Conservation (phyloP, 2,888 invertebrate genomes). For the Diabrotica balteata region DNA sequence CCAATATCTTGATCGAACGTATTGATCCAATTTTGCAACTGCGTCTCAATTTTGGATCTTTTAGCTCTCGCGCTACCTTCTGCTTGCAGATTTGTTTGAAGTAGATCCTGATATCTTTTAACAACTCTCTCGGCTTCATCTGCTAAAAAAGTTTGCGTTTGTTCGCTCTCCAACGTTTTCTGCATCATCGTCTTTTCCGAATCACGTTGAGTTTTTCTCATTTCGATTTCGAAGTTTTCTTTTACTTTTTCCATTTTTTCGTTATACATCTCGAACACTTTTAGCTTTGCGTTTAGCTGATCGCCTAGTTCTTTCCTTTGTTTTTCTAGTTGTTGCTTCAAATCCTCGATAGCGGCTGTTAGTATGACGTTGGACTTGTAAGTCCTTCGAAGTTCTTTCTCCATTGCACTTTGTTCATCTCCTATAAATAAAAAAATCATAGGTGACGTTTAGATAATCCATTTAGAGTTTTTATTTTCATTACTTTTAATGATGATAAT, state of each 20-base stretch:
- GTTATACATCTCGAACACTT: constrained; percentile 41
- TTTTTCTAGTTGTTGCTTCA: constrained; percentile 44
- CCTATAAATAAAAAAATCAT: neutral
- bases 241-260: constrained; percentile 42
- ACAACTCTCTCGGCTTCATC: constrained; percentile 61
- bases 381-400: constrained; percentile 43
- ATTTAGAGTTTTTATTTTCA: too few species aligned
- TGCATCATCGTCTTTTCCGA: constrained; percentile 62
- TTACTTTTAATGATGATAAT: too few species aligned
- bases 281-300: constrained; percentile 45
- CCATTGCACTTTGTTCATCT: constrained; percentile 40
- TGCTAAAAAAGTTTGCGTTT: constrained; percentile 62
- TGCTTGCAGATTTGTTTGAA: constrained; percentile 61
- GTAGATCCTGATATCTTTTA: constrained; percentile 60
- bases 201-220: constrained; percentile 42
- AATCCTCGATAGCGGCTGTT: constrained; percentile 38
- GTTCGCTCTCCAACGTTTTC: constrained; percentile 61
- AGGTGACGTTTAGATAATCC: neutral
- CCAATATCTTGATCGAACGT: constrained; percentile 69
- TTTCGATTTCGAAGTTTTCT: constrained; percentile 41
- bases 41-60: constrained; percentile 67
- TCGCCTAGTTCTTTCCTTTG: constrained; percentile 46
- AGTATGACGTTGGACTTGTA: constrained; percentile 44
- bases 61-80: constrained; percentile 65
- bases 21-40: constrained; percentile 65